Base-by-base conservation (phyloP, 2,888 invertebrate genomes). In the Brachypterus glaber region DNA sequence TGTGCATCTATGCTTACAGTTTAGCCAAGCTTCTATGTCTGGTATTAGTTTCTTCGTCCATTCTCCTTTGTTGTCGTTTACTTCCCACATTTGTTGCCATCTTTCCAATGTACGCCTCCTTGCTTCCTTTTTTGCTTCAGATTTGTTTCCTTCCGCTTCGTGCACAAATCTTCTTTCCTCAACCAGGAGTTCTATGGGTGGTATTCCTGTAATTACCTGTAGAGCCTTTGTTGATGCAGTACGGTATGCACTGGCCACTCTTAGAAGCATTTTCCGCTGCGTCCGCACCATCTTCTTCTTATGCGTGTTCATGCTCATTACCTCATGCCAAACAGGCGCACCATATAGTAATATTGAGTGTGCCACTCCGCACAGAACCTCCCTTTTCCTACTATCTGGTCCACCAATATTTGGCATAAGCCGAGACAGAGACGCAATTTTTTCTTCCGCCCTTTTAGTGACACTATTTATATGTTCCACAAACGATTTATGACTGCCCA, bases 271-370 rank as follows among this genome's bases (percentile, higher is more conserved):
- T 16, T 14, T 41, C n/a, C 46, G 25, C 24, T 41, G 39, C 2
- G 16, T 9, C n/a, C 24, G 34, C 2, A 17, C 27, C 8, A 46
- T 8, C 32, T 35, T 30, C n/a, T 37, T 18, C 14, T 17, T 27
- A 12, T 46, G 40, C 24, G 37, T 37, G 5, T 35, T 18, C 1
- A 31, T 13, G 3, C 25, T 26, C 8, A 45, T 17, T 2, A 27
- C 37, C 3, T 16, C 21, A 9, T 13, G 12, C 45, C 45, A 48
- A n/a, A 45, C 35, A n/a, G 45, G 39, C 13, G 41, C 45, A 2
- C 32, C 47, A 17, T 48, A 48, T 14, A 47, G 30, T 3, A 50
- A 14, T 14, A 34, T 37, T 21, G 41, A 41, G n/a, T 44, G 38
- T 7, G 33, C 18, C 4, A 44, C 44, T 14, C 34, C 21, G 15